These are phyloP conservation scores for Probaryconus sp. DNA, from an alignment of 1,140 invertebrate genomes.

Conservation along the genomic window DNA sequence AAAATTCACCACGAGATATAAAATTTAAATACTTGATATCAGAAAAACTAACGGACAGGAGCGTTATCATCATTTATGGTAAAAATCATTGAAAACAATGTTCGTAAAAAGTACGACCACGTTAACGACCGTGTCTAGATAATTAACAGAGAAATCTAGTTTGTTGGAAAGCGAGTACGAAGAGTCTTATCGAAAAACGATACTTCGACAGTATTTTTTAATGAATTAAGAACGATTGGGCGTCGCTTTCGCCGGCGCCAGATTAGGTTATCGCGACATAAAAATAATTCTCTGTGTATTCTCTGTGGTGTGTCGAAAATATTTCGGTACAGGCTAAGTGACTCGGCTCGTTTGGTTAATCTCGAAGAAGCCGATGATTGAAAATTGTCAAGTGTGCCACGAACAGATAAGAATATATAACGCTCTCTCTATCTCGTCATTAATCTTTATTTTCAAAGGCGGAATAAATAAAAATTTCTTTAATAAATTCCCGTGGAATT, in stretches of 20 bases:
- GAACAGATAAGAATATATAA: constrained; percentile 17
- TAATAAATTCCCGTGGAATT: constrained; percentile 10
- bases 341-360: constrained; percentile 8
- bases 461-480: not conserved
- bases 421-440: no score
- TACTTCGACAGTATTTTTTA: constrained; percentile 16
- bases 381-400: constrained; percentile 8
- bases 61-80: no score
- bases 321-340: constrained; percentile 17
- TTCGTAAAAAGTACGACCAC: no score
- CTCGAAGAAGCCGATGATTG: constrained; percentile 4
- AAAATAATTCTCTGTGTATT: constrained; percentile 30
- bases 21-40: no score
- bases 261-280: constrained; percentile 36
- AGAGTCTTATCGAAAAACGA: constrained; percentile 21
- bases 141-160: no score
- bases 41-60: no score
- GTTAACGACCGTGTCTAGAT: not conserved
- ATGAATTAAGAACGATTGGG: constrained; percentile 17
- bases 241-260: constrained; percentile 17
- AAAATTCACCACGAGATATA: no score
- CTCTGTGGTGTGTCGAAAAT: constrained; percentile 19
- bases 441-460: constrained; percentile 13
- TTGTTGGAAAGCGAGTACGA: no score
- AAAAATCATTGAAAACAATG: no score